These are phyloP conservation scores for Proctacanthus coquilletti DNA, from an alignment of 1,140 invertebrate species.

Conservation along the genomic window DNA sequence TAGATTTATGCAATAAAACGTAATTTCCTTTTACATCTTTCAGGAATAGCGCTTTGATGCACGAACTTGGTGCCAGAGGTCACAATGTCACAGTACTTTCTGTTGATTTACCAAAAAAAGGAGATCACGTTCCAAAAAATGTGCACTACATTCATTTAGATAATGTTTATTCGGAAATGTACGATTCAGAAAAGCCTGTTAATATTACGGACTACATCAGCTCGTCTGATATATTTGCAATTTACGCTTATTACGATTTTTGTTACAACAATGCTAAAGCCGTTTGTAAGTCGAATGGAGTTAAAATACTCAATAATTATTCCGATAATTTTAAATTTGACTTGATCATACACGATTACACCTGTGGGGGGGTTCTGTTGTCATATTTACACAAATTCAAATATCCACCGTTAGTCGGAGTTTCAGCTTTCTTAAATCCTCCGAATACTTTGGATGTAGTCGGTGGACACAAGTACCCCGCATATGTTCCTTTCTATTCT, in stretches of 20 bases:
- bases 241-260: no score
- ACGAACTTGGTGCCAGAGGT: constrained; percentile 12
- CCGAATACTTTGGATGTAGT: constrained; percentile 8
- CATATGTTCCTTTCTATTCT: constrained; percentile 11
- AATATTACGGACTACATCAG: no score
- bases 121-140: constrained; percentile 1
- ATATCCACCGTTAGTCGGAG: constrained; percentile 11
- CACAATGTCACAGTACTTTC: constrained; percentile 12
- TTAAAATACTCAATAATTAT: not conserved
- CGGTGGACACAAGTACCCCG: constrained; percentile 12
- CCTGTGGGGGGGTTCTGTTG: constrained; percentile 12
- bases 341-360: constrained; percentile 19
- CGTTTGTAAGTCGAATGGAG: constrained; percentile 2
- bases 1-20: no score
- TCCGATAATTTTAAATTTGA: constrained; percentile 8
- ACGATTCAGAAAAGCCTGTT: no score
- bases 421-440: constrained; percentile 16
- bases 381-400: not conserved
- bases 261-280: no score
- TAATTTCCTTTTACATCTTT: not conserved
- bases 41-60: constrained; percentile 9
- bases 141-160: constrained; percentile 6
- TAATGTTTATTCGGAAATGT: no score
- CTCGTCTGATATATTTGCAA: no score
- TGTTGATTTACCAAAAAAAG: not conserved